A percentile compares a stretch with the other conserved stretches of the same genome.
These are phyloP conservation scores for Ceratothoa steindachneri DNA, from an alignment of 2,888 invertebrate species.

Conservation along the genomic window DNA sequence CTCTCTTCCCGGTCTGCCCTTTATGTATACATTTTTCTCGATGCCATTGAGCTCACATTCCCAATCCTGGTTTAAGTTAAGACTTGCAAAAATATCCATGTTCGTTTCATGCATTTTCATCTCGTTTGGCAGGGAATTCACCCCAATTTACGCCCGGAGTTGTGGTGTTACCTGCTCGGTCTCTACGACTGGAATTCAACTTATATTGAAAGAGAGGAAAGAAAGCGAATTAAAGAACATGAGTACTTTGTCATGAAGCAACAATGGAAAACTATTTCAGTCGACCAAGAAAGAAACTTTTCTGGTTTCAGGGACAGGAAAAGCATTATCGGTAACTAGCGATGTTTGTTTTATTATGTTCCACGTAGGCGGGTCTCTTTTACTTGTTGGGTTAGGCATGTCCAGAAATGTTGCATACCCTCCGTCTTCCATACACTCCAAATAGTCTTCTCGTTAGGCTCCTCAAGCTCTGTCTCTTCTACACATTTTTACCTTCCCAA, in stretches of 20 bases:
- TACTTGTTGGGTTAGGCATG: no score
- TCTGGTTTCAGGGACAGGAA: conserved; percentile 43
- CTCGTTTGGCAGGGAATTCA: conserved; percentile 38
- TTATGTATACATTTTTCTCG: neutral
- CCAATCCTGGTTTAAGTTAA: neutral
- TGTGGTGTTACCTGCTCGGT: conserved; percentile 45
- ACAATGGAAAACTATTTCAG: conserved; percentile 89
- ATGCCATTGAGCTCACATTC: neutral
- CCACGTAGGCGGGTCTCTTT: no score
- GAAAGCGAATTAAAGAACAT: conserved; percentile 68
- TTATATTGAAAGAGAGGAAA: conserved; percentile 64
- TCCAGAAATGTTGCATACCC: no score
- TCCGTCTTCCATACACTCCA: no score
- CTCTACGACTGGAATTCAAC: conserved; percentile 58
- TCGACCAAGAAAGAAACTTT: conserved; percentile 67
- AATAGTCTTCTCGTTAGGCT: no score
- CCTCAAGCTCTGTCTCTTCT: no score
- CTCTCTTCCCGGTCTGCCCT: neutral
- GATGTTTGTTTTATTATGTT: no score
- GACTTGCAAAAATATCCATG: neutral
- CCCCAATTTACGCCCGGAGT: conserved; percentile 37
- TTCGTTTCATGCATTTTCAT: neutral
- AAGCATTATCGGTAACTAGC: conserved; percentile 37
- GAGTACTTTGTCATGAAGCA: conserved; percentile 93
- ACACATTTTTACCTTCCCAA: no score